Base-by-base conservation (phyloP, 2,113 vertebrate species). In the Halcyon senegalensis region DNA sequence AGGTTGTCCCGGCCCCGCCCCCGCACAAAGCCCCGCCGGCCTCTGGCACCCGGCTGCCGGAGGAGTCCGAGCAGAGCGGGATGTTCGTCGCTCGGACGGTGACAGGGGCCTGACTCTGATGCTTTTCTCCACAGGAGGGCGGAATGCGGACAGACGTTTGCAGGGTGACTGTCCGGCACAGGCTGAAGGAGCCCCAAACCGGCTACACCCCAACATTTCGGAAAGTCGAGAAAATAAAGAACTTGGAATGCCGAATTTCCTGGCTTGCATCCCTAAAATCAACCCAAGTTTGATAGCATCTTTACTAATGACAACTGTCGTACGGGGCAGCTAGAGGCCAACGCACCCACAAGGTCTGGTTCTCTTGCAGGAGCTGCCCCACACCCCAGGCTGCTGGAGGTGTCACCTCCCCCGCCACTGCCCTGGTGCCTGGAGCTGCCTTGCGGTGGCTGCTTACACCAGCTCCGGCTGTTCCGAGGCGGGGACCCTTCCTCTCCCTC, bases 31-130 rank as follows among this genome's bases (percentile, higher is more conserved):
- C 5, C 12, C 20, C 2, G 1, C 2, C 5, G 56, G 41, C 3
- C 13, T 10, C 43, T 5, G 24, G 19, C n/a, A 6, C 20, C 44
- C 31, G 8, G 14, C 35, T 44, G 46, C 3, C 1, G 28, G 21
- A 21, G 9, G 3, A 7, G 37, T n/a, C 15, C 25, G 18, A 30
- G 30, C 21, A 5, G 8, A 5, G 8, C 27, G 37, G 23, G 33
- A 14, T 5, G 10, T 4, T 16, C 1, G 0, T 23, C 44, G 11
- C 19, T 25, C 0, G 2, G 23, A 7, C 4, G 1, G 1, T 9
- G 27, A 3, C 16, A 23, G 16, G 8, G 35, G 6, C 11, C 43
- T 20, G 7, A n/a, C 46, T 76, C 10, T 5, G 3, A 10, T 2
- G 59, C 67, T 48, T 44, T 58, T 55, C n/a, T 75, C 80, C 84